Conservation (phyloP, 2,113 vertebrate species). For the Actenoides lindsayi region DNA sequence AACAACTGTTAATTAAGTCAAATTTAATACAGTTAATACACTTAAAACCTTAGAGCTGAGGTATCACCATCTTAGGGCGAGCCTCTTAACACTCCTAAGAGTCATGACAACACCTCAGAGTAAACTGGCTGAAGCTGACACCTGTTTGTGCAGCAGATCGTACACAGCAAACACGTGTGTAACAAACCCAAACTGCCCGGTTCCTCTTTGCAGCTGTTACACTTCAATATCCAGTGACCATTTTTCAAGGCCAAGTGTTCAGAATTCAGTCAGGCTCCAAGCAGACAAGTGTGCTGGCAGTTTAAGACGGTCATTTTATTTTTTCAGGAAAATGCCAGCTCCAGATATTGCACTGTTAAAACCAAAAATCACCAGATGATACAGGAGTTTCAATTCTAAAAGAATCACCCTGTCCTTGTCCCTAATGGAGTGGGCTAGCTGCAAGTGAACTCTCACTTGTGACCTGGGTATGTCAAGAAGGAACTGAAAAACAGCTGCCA, state of each 20-base stretch:
- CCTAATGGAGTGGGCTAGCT: not conserved
- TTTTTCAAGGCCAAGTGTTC: not conserved
- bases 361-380: not conserved
- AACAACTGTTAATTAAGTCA: not conserved
- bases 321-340: not conserved
- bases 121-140: not conserved
- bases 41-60: not conserved
- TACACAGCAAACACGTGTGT: not conserved
- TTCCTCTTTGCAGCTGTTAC: not conserved
- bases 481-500: not conserved
- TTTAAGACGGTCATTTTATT: not conserved
- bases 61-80: not conserved
- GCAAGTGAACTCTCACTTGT: not conserved
- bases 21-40: not conserved
- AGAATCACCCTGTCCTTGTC: rapidly evolving
- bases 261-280: not conserved
- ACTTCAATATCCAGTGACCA: not conserved
- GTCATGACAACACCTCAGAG: no score
- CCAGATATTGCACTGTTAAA: not conserved
- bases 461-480: not conserved
- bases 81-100: not conserved
- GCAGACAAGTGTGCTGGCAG: not conserved
- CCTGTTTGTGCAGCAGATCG: not conserved
- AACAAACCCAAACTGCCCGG: not conserved
- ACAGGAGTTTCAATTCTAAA: not conserved